A percentile compares a stretch with the other conserved stretches of the same genome.
These are phyloP conservation scores for Troides oblongomaculatus DNA, from an alignment of 2,888 invertebrate genomes.

Conservation along the genomic window DNA sequence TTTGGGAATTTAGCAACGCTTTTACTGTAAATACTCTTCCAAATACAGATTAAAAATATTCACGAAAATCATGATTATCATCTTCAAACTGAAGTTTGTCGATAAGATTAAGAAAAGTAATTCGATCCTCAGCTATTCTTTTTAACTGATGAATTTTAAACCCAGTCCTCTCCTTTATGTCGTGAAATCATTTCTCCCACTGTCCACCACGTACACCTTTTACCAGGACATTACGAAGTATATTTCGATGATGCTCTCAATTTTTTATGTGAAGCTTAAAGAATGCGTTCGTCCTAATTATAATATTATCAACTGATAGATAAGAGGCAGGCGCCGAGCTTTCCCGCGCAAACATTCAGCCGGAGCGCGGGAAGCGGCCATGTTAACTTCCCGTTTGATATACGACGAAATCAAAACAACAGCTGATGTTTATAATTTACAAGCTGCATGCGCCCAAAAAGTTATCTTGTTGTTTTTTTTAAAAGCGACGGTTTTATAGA, in stretches of 20 bases:
- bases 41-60: too few species aligned
- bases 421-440: slow-evolving; percentile 21
- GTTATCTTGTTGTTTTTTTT: slow-evolving; percentile 4
- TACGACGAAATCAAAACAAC: slow-evolving; percentile 18
- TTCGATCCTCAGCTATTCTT: too few species aligned
- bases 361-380: slow-evolving; percentile 4
- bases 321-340: slow-evolving; percentile 49
- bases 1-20: too few species aligned
- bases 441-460: slow-evolving; percentile 1
- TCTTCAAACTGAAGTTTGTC: too few species aligned
- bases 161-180: too few species aligned
- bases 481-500: neutral
- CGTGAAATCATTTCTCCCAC: too few species aligned
- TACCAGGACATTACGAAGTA: too few species aligned
- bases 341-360: neutral
- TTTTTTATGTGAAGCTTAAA: neutral
- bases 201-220: too few species aligned
- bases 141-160: too few species aligned
- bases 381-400: neutral
- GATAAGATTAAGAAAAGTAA: too few species aligned
- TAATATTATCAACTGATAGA: slow-evolving; percentile 50
- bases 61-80: too few species aligned
- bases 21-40: too few species aligned
- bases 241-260: neutral
- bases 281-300: slow-evolving; percentile 43